Conservation (phyloP, 2,888 invertebrate species). For the Microctonus aethiopoides region DNA sequence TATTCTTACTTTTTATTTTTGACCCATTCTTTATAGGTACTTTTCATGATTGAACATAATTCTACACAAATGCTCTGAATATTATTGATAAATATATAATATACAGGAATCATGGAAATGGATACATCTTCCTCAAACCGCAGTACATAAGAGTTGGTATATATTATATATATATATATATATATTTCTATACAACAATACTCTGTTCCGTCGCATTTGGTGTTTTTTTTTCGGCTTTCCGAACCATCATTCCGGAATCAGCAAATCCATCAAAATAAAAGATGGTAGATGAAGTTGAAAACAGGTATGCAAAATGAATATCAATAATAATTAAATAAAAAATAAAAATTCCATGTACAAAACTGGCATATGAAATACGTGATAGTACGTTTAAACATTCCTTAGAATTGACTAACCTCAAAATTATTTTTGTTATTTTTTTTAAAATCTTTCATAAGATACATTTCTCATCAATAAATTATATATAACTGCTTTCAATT, state of each 20-base stretch:
- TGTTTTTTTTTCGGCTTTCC: not conserved
- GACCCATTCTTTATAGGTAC: no score
- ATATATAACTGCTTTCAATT: no score
- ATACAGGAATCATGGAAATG: no score
- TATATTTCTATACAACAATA: not conserved
- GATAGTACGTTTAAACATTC: not conserved
- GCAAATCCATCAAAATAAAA: conserved; percentile 38
- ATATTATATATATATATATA: no score
- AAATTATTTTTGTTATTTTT: not conserved
- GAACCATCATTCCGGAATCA: not conserved
- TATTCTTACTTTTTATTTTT: no score
- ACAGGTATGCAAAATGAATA: conserved; percentile 60
- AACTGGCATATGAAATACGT: not conserved
- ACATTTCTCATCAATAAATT: not conserved
- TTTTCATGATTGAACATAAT: no score
- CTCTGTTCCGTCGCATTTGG: not conserved
- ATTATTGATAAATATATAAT: no score
- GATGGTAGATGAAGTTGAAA: conserved; percentile 66
- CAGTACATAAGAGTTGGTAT: no score
- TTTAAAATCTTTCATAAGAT: not conserved
- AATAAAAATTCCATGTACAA: conserved; percentile 4
- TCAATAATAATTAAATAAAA: conserved; percentile 15
- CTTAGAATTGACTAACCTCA: not conserved
- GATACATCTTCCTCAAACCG: no score
- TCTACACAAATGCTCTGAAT: no score